Percentiles rank a stretch among this genome's conserved stretches.
Conservation (phyloP, 2,797 vertebrate genomes). For the Myioborus miniatus region DNA sequence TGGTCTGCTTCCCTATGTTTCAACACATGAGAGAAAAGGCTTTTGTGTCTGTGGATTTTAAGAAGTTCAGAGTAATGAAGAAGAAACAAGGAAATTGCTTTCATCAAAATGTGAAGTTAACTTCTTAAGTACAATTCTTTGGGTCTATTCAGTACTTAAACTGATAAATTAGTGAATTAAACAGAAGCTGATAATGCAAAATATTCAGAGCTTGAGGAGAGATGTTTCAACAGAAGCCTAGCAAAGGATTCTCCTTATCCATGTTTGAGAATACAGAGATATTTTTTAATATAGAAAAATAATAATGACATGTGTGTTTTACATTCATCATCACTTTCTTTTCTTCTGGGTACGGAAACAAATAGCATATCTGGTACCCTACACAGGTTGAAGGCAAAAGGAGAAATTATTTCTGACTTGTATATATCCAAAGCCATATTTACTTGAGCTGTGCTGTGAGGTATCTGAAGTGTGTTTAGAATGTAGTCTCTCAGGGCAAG, state of each 20-base stretch:
- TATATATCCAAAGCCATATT: background rate
- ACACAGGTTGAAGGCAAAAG: background rate
- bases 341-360: background rate
- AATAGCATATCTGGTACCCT: background rate
- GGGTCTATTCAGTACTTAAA: background rate
- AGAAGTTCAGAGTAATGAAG: background rate
- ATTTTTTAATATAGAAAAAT: background rate
- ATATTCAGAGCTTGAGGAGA: background rate
- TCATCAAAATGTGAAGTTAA: background rate
- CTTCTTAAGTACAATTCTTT: background rate
- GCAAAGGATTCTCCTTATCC: background rate
- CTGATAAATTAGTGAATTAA: background rate
- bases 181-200: background rate
- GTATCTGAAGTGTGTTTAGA: background rate
- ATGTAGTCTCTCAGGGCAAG: background rate
- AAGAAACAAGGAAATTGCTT: background rate
- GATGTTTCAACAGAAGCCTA: background rate
- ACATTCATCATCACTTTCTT: background rate
- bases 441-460: background rate
- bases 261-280: background rate
- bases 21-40: background rate
- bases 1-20: background rate
- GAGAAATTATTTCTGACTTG: background rate
- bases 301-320: background rate
- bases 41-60: background rate